Percentiles rank a stretch among this genome's conserved stretches.
Evolutionary conservation across 2,113 vertebrate species (phyloP).

Genomic region (Eclectus roratus): DNA sequence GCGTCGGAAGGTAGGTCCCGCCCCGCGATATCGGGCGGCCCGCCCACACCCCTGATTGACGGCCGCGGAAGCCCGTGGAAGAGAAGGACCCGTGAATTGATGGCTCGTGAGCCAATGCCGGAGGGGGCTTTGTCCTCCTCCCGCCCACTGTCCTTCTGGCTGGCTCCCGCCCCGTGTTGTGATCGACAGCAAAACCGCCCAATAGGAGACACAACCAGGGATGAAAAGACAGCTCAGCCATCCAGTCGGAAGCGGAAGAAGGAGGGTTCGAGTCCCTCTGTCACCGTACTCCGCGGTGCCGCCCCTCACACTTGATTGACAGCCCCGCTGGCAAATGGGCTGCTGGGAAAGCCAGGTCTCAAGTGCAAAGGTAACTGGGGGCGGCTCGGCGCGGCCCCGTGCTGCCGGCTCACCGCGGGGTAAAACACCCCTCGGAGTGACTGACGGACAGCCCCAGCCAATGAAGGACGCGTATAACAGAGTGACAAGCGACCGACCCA

Average conservation of each 20-base stretch:
- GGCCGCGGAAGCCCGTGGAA: fast-evolving
- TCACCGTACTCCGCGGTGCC: neutral
- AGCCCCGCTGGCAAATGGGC: neutral
- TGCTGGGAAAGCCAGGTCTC: fast-evolving
- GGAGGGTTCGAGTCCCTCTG: constrained; percentile 23
- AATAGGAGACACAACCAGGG: neutral
- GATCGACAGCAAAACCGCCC: neutral
- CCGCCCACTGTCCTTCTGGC: neutral
- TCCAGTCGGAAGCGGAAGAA: constrained; percentile 31
- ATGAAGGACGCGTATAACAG: fast-evolving
- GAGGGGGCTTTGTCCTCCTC: fast-evolving
- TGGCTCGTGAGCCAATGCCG: fast-evolving
- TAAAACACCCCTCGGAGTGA: fast-evolving
- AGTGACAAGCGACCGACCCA: fast-evolving
- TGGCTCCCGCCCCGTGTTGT: neutral
- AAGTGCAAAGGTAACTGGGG: too few relatives aligned
- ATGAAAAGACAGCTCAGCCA: constrained; percentile 41
- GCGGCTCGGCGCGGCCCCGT: neutral
- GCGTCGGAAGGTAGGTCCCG: fast-evolving
- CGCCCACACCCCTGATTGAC: fast-evolving
- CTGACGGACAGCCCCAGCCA: neutral
- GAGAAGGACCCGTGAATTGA: neutral
- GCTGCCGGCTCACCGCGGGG: fast-evolving
- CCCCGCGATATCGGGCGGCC: fast-evolving
- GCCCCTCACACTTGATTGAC: neutral